These are phyloP conservation scores for Macrocentrus cingulum DNA, from an alignment of 1,140 invertebrate genomes.

Conservation along the genomic window DNA sequence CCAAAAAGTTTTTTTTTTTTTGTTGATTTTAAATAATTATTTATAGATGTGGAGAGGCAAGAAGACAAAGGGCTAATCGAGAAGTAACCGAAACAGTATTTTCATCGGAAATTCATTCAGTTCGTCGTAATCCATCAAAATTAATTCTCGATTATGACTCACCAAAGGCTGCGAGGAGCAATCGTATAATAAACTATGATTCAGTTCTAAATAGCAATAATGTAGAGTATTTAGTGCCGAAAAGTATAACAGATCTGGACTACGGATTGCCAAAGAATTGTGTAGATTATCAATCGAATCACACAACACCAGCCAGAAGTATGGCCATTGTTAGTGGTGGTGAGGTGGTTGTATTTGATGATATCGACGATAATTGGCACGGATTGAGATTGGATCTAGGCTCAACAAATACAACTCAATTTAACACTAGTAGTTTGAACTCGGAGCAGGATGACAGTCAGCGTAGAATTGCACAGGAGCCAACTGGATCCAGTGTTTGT, in stretches of 20 bases:
- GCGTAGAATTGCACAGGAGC: constrained; percentile 47
- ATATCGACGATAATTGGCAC: constrained; percentile 76
- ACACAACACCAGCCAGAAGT: constrained; percentile 52
- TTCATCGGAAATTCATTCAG: constrained; percentile 66
- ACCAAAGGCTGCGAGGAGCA: constrained; percentile 49
- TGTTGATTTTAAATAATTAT: constrained; percentile 22
- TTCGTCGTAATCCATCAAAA: constrained; percentile 56
- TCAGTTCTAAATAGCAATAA: constrained; percentile 59
- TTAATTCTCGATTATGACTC: constrained; percentile 56
- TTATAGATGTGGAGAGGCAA: constrained; percentile 58
- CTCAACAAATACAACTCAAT: constrained; percentile 38
- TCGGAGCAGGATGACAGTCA: constrained; percentile 45
- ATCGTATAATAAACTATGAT: constrained; percentile 54
- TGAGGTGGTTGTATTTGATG: constrained; percentile 80
- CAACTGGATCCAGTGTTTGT: constrained; percentile 51
- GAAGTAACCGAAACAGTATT: constrained; percentile 69
- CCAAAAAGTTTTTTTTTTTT: too few species aligned
- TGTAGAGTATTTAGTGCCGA: constrained; percentile 54
- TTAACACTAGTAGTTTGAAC: constrained; percentile 36
- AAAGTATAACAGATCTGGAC: constrained; percentile 56
- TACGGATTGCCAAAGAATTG: constrained; percentile 56
- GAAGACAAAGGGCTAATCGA: constrained; percentile 58
- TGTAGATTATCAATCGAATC: constrained; percentile 56
- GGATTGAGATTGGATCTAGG: constrained; percentile 54
- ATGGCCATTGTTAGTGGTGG: constrained; percentile 67